Evolutionary conservation across 2,113 vertebrate genomes (phyloP), one percentile per base, ranked within the genome.

Genomic region (Mugil cephalus): DNA sequence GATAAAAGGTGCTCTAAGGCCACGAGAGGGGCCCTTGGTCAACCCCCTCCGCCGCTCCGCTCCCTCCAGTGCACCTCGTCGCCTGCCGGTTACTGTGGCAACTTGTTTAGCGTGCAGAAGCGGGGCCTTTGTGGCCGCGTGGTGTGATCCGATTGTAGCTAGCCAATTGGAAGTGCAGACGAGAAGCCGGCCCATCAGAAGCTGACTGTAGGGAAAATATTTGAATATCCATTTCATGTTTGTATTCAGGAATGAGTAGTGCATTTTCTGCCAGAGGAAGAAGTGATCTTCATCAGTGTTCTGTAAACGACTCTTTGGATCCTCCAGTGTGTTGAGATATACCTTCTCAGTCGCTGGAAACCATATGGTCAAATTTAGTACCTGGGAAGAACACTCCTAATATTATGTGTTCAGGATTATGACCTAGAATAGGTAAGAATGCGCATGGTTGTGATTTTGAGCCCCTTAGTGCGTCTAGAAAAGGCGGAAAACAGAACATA

Each of bases 1-100:
- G 94, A 95, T 96, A 95, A 96, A 95, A 94, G 91, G 89, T 83
- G 19, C 52, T 84, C 88, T 87, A 78, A 93, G 90, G 87, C 78
- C 91, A 90, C 65, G 4, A 89, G 83, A 83, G 86, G 90, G 86
- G 85, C 83, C 84, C 85, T 67, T 17, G 89, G 91, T 93, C 89
- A 30, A 24, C 58, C 54, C 69, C 34, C 42, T 77, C 77, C 89
- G 91, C 89, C 17, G 15, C 64, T 72, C 74, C 50, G 14, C 71
- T 59, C 74, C 72, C 17, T 70, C 24, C 19, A 50, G 45, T 48
- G 53, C 67, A 67, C 63, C 39, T 21, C 71, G 65, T 74, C 67
- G 83, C 90, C 86, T 74, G 87, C 79, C 64, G 76, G 92, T 93
- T 93, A 59, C 92, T 93, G 77, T 91, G 88, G 91, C 76, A 91